phyloP scores from a whole-genome alignment of 1,140 invertebrate species.

The Tetragonula clypearis region DNA sequence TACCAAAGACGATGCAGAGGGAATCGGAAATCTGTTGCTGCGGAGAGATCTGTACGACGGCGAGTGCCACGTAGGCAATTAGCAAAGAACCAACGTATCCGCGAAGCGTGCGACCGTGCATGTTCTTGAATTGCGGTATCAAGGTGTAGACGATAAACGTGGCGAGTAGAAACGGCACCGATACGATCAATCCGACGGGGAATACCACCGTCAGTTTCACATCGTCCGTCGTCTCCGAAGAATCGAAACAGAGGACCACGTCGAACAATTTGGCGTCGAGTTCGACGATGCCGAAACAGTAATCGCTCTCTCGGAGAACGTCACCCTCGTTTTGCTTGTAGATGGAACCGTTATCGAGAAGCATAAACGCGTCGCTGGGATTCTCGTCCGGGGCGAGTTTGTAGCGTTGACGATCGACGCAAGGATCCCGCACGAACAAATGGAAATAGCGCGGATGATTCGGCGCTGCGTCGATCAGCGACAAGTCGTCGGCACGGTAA shows the following conservation, averaged over 20 bases:
- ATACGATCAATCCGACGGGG: slow-evolving; percentile 78
- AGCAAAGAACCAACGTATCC: slow-evolving; percentile 81
- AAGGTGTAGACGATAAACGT: slow-evolving; percentile 82
- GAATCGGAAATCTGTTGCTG: slow-evolving; percentile 70
- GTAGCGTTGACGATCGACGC: slow-evolving; percentile 66
- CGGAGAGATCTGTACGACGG: slow-evolving; percentile 76
- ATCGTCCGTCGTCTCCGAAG: background rate
- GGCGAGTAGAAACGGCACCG: slow-evolving; percentile 81
- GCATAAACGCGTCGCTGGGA: slow-evolving; percentile 79
- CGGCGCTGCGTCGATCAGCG: background rate
- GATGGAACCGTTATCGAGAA: slow-evolving; percentile 82
- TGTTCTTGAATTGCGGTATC: slow-evolving; percentile 82
- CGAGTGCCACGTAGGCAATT: slow-evolving; percentile 79
- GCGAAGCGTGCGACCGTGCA: slow-evolving; percentile 82
- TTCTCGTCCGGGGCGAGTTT: slow-evolving; percentile 77
- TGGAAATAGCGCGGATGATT: slow-evolving; percentile 10
- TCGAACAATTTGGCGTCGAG: slow-evolving; percentile 25
- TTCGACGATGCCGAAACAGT: slow-evolving; percentile 53
- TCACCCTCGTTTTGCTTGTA: slow-evolving; percentile 71
- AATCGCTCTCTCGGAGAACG: slow-evolving; percentile 29
- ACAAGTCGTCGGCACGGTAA: background rate
- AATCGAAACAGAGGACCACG: slow-evolving; percentile 58
- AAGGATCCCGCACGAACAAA: slow-evolving; percentile 47
- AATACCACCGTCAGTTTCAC: background rate
- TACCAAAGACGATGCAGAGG: slow-evolving; percentile 81